Evolutionary conservation across 2,113 vertebrate genomes (phyloP).

Genomic region (Sylvia atricapilla): DNA sequence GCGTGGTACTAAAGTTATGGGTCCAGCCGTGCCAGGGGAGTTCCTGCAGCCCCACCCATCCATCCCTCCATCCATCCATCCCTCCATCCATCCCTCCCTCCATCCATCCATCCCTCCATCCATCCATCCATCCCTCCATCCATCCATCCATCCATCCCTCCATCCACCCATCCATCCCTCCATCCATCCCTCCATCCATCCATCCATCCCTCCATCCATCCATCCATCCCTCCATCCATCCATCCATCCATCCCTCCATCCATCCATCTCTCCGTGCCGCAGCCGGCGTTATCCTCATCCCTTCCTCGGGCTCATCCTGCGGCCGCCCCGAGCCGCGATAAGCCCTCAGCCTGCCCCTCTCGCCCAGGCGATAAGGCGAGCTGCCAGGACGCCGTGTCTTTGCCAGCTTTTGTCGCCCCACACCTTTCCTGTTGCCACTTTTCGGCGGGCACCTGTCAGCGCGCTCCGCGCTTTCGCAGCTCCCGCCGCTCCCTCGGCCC

Average conservation of each 20-base stretch:
- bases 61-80: neutral
- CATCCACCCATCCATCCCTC: too few relatives aligned
- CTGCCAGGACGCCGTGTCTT: slow-evolving; percentile 69
- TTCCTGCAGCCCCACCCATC: neutral
- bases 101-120: neutral
- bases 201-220: neutral
- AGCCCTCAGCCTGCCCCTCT: slow-evolving; percentile 62
- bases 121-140: neutral
- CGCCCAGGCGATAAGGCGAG: slow-evolving; percentile 74
- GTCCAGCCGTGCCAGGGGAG: neutral
- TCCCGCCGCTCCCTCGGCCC: slow-evolving; percentile 56
- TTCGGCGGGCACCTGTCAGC: slow-evolving; percentile 93
- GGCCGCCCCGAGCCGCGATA: slow-evolving; percentile 50
- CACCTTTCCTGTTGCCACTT: slow-evolving; percentile 85
- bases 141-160: neutral
- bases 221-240: neutral
- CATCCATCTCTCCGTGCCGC: neutral
- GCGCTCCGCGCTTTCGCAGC: slow-evolving; percentile 61
- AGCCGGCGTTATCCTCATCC: neutral
- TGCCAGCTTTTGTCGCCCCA: slow-evolving; percentile 53
- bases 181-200: neutral
- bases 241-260: neutral
- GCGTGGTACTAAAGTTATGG: neutral
- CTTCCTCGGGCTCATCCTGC: slow-evolving; percentile 13
- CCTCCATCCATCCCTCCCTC: neutral